Conservation (phyloP, 2,113 vertebrate species). For the Lates calcarifer region DNA sequence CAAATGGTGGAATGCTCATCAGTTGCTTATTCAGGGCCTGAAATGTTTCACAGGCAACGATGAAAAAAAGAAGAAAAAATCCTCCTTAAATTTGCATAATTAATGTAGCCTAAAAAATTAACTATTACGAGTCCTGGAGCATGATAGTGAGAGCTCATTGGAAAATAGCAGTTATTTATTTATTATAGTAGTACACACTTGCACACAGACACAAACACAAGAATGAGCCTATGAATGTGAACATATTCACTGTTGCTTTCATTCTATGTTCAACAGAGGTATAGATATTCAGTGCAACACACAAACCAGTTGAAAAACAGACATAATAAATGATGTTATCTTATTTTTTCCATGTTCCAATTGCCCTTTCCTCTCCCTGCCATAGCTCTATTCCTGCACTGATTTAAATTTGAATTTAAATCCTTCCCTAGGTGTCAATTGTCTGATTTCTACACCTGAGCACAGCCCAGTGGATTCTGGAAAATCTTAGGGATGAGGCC, state of each 20-base stretch:
- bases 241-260: background rate
- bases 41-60: slow-evolving; percentile 60
- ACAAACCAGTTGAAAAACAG: background rate
- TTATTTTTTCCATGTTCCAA: background rate
- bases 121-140: slow-evolving; percentile 44
- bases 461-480: slow-evolving; percentile 34
- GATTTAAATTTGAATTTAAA: slow-evolving; percentile 64
- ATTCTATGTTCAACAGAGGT: background rate
- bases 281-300: slow-evolving; percentile 8
- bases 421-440: slow-evolving; percentile 47
- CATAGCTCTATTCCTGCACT: slow-evolving; percentile 20
- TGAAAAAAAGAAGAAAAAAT: slow-evolving; percentile 23
- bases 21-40: slow-evolving; percentile 70
- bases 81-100: slow-evolving; percentile 66
- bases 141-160: slow-evolving; percentile 27
- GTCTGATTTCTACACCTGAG: slow-evolving; percentile 58
- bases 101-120: slow-evolving; percentile 64
- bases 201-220: background rate
- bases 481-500: slow-evolving; percentile 57
- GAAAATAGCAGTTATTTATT: slow-evolving; percentile 29
- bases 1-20: slow-evolving; percentile 71
- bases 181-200: background rate
- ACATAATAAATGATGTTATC: background rate
- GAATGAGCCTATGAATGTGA: background rate
- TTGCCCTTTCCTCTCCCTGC: slow-evolving; percentile 23